Evolutionary conservation across 37 sponge, comb jelly and placozoan species (phyloP), one percentile per base, ranked within the genome.

Genomic region (Oscarella lobularis): DNA sequence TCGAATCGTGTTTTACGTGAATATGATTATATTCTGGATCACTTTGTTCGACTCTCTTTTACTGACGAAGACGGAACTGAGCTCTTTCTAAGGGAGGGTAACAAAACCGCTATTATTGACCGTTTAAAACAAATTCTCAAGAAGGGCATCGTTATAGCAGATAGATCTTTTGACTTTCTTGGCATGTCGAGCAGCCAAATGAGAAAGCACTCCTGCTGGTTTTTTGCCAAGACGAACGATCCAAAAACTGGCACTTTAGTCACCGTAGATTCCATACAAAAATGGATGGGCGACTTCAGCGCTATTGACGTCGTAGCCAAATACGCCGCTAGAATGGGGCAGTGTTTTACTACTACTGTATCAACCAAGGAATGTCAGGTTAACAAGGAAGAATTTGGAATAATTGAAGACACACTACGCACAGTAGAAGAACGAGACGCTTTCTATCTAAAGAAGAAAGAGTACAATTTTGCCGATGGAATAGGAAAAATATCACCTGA

Each of bases 231-330:
- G 5, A 68, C 71, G 6, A n/a, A n/a, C n/a, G n/a, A n/a, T n/a
- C n/a, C n/a, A 39, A n/a, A n/a, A n/a, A n/a, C n/a, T n/a, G n/a
- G n/a, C n/a, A n/a, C n/a, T n/a, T n/a, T n/a, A n/a, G n/a, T n/a
- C n/a, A 77, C 66, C 73, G 81, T 65, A 5, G 40, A 72, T 1
- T 6, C 30, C 20, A 80, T 80, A 4, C 74, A 75, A 14, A 38
- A 72, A 1, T 80, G 81, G 81, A 74, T 80, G 3, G 81, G 81
- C 27, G 74, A 80, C 40, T 80, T 80, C 48, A 39, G 60, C 36
- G 41, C 60, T 27, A 72, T 72, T 34, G 38, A 67, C 2, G 38
- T 32, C 35, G 34, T 74, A 34, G 72, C 81, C 30, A 80, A 80
- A 38, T 80, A 74, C 73, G 74, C 73, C 9, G 38, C 81, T 2